A percentile compares a stretch with the other conserved stretches of the same genome.
These are phyloP conservation scores for Scaptomyza parva DNA, from an alignment of 2,888 invertebrate species.

Conservation along the genomic window DNA sequence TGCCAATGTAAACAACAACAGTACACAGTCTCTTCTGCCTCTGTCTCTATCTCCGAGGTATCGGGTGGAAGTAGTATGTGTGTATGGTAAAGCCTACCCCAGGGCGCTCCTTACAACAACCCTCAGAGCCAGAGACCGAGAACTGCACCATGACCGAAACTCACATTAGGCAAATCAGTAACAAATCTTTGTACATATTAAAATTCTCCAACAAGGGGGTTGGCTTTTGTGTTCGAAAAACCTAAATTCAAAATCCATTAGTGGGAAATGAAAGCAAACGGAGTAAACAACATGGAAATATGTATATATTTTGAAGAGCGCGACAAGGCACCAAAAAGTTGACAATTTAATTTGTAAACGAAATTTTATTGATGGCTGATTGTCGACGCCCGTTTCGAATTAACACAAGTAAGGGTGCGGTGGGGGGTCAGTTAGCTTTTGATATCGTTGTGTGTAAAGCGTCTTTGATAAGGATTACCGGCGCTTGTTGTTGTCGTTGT, in stretches of 20 bases:
- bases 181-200: slow-evolving; percentile 27
- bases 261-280: slow-evolving; percentile 55
- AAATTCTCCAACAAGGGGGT: not conserved
- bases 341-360: slow-evolving; percentile 78
- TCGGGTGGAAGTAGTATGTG: not conserved
- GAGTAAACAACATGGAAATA: slow-evolving; percentile 50
- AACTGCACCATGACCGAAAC: slow-evolving; percentile 22
- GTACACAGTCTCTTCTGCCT: not conserved
- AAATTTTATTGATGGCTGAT: slow-evolving; percentile 68
- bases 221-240: slow-evolving; percentile 13
- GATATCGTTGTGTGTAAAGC: slow-evolving; percentile 36
- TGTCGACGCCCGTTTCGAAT: slow-evolving; percentile 37
- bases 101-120: slow-evolving; percentile 57
- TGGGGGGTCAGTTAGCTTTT: slow-evolving; percentile 11
- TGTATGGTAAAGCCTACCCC: slow-evolving; percentile 73
- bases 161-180: slow-evolving; percentile 64
- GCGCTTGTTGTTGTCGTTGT: slow-evolving; percentile 57
- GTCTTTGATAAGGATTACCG: slow-evolving; percentile 72
- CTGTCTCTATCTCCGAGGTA: slow-evolving; percentile 20
- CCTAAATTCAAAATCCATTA: slow-evolving; percentile 75
- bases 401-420: not conserved
- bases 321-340: slow-evolving; percentile 55
- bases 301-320: slow-evolving; percentile 30
- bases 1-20: slow-evolving; percentile 75
- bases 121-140: slow-evolving; percentile 20